A percentile compares a stretch with the other conserved stretches of the same genome.
These are phyloP conservation scores for Drosophila prostipennis DNA, from an alignment of 2,888 invertebrate species.

Conservation along the genomic window DNA sequence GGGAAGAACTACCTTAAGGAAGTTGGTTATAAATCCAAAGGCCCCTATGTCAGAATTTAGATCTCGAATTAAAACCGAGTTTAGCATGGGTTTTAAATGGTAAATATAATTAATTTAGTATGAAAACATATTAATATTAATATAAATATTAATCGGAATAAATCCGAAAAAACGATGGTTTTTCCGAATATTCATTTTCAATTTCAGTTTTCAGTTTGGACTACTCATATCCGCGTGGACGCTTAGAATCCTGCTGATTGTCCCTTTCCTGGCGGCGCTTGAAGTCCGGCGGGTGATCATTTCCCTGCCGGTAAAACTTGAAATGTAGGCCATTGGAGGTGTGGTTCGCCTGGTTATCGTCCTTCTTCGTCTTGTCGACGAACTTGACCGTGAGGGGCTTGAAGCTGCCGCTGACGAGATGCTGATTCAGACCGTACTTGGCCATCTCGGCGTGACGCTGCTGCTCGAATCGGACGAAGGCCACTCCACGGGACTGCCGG, in stretches of 20 bases:
- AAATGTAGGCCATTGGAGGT: neutral
- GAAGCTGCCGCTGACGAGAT: accelerated
- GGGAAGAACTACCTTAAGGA: constrained; percentile 6
- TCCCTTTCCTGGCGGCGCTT: constrained; percentile 1
- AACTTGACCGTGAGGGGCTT: constrained; percentile 5
- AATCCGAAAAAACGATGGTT: too few relatives aligned
- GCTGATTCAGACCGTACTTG: neutral
- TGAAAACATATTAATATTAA: too few relatives aligned
- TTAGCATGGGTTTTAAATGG: too few relatives aligned
- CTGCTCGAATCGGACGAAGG: constrained; percentile 26
- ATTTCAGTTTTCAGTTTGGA: too few relatives aligned
- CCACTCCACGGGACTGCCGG: constrained; percentile 4
- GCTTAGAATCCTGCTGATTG: neutral
- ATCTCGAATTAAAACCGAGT: neutral
- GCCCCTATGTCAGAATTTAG: too few relatives aligned
- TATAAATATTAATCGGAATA: too few relatives aligned
- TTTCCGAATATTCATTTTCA: too few relatives aligned
- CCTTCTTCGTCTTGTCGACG: neutral
- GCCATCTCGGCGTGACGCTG: constrained; percentile 21
- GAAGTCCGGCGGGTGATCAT: too few relatives aligned
- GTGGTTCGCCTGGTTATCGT: accelerated
- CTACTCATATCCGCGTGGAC: neutral
- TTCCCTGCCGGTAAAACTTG: neutral
- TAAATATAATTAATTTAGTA: too few relatives aligned
- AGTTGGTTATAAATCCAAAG: neutral